Percentiles rank a stretch among this genome's conserved stretches.
These are phyloP conservation scores for Chionoecetes opilio DNA, from an alignment of 1,140 invertebrate genomes.

Conservation along the genomic window DNA sequence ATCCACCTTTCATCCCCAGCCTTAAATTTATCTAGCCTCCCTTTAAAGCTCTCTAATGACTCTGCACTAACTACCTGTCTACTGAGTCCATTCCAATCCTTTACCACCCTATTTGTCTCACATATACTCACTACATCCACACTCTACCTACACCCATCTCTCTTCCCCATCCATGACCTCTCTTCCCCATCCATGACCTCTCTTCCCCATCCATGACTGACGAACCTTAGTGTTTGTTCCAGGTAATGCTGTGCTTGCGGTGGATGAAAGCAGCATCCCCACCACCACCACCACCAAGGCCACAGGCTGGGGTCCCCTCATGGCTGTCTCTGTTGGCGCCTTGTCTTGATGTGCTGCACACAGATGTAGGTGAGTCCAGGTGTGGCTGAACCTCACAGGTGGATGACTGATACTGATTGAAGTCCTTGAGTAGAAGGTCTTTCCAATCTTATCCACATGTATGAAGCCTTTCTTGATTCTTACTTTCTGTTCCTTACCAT, in stretches of 20 bases:
- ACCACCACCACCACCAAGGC: background rate
- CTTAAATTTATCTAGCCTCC: too few species aligned
- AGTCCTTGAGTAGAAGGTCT: background rate
- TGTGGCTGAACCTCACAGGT: background rate
- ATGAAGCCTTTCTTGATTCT: background rate
- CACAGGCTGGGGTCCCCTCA: background rate
- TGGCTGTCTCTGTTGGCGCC: background rate
- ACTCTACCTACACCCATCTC: too few species aligned
- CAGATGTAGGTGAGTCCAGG: background rate
- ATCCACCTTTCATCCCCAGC: too few species aligned
- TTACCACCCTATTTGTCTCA: too few species aligned
- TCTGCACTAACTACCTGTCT: too few species aligned
- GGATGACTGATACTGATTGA: background rate
- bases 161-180: too few species aligned
- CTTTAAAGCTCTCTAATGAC: too few species aligned
- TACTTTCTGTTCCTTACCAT: background rate
- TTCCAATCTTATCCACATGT: background rate
- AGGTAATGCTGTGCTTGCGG: background rate
- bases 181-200: too few species aligned
- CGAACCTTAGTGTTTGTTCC: background rate
- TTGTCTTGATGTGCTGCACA: background rate
- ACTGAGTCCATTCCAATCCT: too few species aligned
- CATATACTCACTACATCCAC: too few species aligned
- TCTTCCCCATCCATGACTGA: too few species aligned
- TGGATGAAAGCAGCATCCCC: background rate